Evolutionary conservation across 2,888 invertebrate species (phyloP), one percentile per base, ranked within the genome.

Genomic region (Brachyptera risi): DNA sequence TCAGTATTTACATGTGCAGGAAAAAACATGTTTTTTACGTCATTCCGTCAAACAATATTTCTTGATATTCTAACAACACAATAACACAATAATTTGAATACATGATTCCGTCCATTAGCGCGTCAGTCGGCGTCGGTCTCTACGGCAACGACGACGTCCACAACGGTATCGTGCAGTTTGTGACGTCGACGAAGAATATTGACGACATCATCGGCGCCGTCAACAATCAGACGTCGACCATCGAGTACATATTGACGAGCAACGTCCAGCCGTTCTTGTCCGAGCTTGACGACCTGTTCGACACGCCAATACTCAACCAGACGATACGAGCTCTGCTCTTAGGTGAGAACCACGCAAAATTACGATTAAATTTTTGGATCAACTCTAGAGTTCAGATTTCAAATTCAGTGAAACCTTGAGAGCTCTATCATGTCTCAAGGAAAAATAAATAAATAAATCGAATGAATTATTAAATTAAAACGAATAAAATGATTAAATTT

Each of bases 61-160:
- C n/a, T n/a, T n/a, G n/a, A n/a, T n/a, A n/a, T n/a, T n/a, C n/a
- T n/a, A n/a, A n/a, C n/a, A n/a, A n/a, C n/a, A n/a, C n/a, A n/a
- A n/a, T n/a, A n/a, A n/a, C n/a, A n/a, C n/a, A n/a, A n/a, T n/a
- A n/a, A n/a, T n/a, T n/a, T n/a, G n/a, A n/a, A n/a, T n/a, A n/a
- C n/a, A n/a, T n/a, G n/a, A n/a, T n/a, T n/a, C n/a, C n/a, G 23
- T 62, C 64, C 69, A 69, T 11, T 68, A 79, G 80, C 78, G 92
- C 90, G 63, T 90, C 92, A 5, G 87, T 95, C 68, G 95, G 93
- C 59, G 83, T 94, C 58, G 95, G 90, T 27, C 84, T 96, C 42
- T 96, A 94, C 77, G 96, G 96, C 38, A 96, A 96, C 78, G 94
- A 96, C 75, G 93, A 94, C 75, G 84, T 94, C 47, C 94, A 96